phyloP scores from a whole-genome alignment of 2,797 vertebrate species.

The Gambusia yucatana region DNA sequence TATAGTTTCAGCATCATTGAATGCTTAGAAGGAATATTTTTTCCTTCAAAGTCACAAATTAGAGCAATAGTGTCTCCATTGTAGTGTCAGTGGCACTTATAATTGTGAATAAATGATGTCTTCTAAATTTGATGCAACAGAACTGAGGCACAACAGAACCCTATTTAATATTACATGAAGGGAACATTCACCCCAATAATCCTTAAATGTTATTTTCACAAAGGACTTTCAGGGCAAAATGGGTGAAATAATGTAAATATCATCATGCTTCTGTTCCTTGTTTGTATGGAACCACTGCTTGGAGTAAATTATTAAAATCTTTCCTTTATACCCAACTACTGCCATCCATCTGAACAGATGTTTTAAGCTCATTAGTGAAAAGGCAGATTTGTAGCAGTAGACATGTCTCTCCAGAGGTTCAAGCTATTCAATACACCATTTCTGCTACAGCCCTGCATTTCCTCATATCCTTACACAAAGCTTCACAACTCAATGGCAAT shows the following conservation, averaged over 20 bases:
- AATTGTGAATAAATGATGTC: background rate
- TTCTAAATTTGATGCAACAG: background rate
- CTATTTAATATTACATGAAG: background rate
- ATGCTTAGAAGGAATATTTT: background rate
- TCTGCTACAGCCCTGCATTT: background rate
- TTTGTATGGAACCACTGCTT: conserved; percentile 3
- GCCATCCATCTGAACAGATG: conserved; percentile 67
- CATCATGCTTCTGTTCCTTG: conserved; percentile 23
- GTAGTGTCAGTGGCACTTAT: background rate
- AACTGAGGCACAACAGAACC: background rate
- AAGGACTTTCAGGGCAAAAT: background rate
- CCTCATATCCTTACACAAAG: background rate
- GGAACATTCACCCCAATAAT: background rate
- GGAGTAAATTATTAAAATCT: conserved; percentile 34
- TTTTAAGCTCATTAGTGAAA: conserved; percentile 72
- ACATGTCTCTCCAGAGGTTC: conserved; percentile 49
- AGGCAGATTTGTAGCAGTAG: conserved; percentile 66
- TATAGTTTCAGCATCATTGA: background rate
- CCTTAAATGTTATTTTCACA: background rate
- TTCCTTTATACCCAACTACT: conserved; percentile 46
- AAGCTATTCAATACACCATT: conserved; percentile 44
- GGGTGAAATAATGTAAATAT: conserved; percentile 2
- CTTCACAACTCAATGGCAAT: conserved; percentile 17
- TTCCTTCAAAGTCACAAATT: background rate
- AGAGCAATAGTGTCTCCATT: background rate